phyloP scores from a whole-genome alignment of 2,888 invertebrate species.

The Panzeria rudis region DNA sequence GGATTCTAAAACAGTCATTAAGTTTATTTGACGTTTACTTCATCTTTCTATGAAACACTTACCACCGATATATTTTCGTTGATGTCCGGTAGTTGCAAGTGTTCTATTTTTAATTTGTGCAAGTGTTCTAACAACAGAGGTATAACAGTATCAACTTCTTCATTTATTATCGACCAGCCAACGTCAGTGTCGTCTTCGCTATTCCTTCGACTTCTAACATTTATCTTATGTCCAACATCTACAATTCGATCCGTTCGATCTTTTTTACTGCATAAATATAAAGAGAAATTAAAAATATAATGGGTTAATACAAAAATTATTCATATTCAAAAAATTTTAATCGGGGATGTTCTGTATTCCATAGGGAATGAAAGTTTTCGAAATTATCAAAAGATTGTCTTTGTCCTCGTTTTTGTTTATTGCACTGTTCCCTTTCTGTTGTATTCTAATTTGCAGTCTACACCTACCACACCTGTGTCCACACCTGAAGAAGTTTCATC shows the following conservation, averaged over 20 bases:
- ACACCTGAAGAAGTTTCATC: no score
- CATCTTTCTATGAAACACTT: slow-evolving; percentile 63
- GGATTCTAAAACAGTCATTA: slow-evolving; percentile 77
- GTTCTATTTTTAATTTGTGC: slow-evolving; percentile 79
- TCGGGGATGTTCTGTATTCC: no score
- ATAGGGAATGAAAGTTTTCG: no score
- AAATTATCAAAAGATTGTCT: no score
- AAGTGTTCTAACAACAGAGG: slow-evolving; percentile 80
- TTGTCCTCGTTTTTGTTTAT: no score
- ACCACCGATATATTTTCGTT: slow-evolving; percentile 81
- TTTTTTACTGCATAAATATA: not conserved
- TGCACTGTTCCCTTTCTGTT: no score
- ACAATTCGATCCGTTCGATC: not conserved
- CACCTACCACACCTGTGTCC: no score
- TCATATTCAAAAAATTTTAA: not conserved
- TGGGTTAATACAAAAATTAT: not conserved
- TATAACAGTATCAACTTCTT: slow-evolving; percentile 82
- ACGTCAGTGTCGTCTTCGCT: slow-evolving; percentile 74
- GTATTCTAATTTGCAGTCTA: no score
- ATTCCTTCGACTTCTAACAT: slow-evolving; percentile 24
- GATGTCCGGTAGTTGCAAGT: slow-evolving; percentile 80
- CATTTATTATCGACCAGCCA: slow-evolving; percentile 82
- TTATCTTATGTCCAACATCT: not conserved
- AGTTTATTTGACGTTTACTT: not conserved
- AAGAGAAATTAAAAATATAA: not conserved